These are phyloP conservation scores for Cyaniris semiargus DNA, from an alignment of 2,888 invertebrate genomes.

Conservation along the genomic window DNA sequence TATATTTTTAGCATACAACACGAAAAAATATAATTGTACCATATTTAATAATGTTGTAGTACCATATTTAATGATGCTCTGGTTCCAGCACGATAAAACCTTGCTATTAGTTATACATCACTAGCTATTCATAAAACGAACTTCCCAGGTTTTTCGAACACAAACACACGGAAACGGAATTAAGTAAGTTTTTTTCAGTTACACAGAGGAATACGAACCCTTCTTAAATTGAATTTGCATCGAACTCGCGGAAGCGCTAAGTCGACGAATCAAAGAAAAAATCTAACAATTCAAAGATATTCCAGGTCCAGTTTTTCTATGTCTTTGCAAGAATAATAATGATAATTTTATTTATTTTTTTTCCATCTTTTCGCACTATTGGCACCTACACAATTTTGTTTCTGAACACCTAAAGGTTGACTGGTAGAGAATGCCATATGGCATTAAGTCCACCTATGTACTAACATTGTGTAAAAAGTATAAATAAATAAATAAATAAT, in stretches of 20 bases:
- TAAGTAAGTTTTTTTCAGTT: neutral
- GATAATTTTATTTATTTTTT: no score
- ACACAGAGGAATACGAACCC: neutral
- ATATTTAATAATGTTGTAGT: no score
- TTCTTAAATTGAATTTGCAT: slow-evolving; percentile 13
- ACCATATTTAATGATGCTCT: no score
- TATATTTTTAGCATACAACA: no score
- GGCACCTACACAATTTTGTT: no score
- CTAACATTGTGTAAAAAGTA: no score
- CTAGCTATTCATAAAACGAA: neutral
- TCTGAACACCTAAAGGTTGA: no score
- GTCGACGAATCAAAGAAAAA: neutral
- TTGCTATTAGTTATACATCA: neutral
- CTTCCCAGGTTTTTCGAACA: neutral
- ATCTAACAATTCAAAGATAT: neutral
- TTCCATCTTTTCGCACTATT: no score
- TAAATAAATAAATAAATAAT: no score
- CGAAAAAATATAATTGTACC: no score
- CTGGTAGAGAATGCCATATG: no score
- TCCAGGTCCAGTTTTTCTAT: neutral
- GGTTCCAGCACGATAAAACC: neutral
- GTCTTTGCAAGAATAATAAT: neutral
- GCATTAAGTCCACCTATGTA: no score
- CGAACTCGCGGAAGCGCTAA: neutral
- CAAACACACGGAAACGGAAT: neutral